These are phyloP conservation scores for Dromius quadrimaculatus DNA, from an alignment of 2,888 invertebrate genomes.

Conservation along the genomic window DNA sequence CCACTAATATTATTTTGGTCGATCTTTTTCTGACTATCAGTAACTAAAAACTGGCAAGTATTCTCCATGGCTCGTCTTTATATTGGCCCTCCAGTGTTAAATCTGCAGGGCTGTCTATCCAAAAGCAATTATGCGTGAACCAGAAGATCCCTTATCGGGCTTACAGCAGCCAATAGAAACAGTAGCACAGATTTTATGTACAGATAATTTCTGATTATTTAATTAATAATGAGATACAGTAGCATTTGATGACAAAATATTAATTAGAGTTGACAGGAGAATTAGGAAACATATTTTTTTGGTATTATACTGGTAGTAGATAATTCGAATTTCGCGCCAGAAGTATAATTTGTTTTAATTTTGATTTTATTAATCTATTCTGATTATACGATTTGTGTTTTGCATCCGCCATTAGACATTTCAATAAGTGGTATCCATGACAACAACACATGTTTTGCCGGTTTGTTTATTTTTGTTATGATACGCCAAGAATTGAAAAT, in stretches of 20 bases:
- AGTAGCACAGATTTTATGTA: not conserved
- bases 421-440: constrained; percentile 10
- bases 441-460: constrained; percentile 31
- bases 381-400: no score
- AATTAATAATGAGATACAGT: no score
- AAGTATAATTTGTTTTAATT: no score
- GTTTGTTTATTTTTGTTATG: constrained; percentile 15
- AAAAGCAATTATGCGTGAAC: constrained; percentile 64
- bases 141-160: constrained; percentile 32
- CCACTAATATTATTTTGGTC: not conserved
- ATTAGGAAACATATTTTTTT: no score
- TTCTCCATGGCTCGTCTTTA: constrained; percentile 13
- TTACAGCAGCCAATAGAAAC: constrained; percentile 12
- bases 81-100: constrained; percentile 35
- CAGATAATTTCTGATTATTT: no score
- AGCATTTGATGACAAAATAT: no score
- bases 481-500: constrained; percentile 41
- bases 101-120: constrained; percentile 57
- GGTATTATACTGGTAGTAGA: no score
- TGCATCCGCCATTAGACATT: no score
- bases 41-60: constrained; percentile 15
- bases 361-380: no score
- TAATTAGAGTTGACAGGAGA: no score
- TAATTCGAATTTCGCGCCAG: no score
- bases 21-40: constrained; percentile 2